Conservation (phyloP, 2,888 invertebrate species). For the Agriopis marginaria region DNA sequence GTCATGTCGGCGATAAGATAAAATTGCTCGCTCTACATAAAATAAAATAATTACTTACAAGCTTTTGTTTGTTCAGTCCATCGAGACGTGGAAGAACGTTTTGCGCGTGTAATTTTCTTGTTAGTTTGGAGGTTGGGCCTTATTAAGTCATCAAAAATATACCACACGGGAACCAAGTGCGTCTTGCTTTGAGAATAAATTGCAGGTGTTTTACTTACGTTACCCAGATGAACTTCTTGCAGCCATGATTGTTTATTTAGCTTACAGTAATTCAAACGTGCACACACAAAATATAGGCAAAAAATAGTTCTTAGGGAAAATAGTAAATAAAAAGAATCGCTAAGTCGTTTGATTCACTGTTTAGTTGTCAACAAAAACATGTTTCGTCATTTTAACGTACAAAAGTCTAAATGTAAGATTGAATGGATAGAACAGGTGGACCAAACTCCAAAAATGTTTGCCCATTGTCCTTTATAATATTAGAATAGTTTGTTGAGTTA, state of each 20-base stretch:
- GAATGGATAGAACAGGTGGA: too few species aligned
- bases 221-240: not conserved
- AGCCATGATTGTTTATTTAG: not conserved
- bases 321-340: too few species aligned
- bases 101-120: constrained; percentile 68
- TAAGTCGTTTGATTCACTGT: too few species aligned
- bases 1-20: constrained; percentile 34
- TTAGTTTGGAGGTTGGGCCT: constrained; percentile 64
- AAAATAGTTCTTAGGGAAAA: too few species aligned
- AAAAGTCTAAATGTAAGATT: too few species aligned
- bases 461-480: too few species aligned
- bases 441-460: too few species aligned
- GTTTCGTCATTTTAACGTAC: too few species aligned
- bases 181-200: constrained; percentile 37
- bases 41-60: constrained; percentile 59
- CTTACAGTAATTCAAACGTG: too few species aligned
- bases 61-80: constrained; percentile 62
- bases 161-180: constrained; percentile 52
- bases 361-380: too few species aligned
- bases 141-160: constrained; percentile 76
- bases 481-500: too few species aligned
- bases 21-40: constrained; percentile 63
- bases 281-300: too few species aligned
- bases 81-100: constrained; percentile 51
- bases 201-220: constrained; percentile 84